Evolutionary conservation across 2,113 vertebrate genomes (phyloP).

Genomic region (Ptychochromis oligacanthus): DNA sequence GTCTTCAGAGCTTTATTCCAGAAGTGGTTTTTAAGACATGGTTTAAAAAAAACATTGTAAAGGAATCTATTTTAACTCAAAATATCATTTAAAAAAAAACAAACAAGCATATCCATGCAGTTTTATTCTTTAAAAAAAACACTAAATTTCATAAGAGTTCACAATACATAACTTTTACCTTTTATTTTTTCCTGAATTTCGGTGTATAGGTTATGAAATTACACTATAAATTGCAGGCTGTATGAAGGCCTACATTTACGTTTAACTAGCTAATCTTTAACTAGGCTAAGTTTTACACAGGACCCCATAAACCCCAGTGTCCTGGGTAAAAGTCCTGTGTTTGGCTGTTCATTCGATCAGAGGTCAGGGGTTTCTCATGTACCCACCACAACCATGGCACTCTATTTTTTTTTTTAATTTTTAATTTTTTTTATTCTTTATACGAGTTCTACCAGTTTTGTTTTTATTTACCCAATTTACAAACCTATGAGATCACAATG

Average conservation of each 20-base stretch:
- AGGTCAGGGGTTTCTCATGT: neutral
- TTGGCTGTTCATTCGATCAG: neutral
- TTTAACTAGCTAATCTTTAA: neutral
- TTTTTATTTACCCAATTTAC: too few species aligned
- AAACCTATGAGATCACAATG: too few species aligned
- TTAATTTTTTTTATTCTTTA: neutral
- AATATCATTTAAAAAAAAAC: too few species aligned
- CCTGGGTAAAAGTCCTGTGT: neutral
- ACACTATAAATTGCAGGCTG: neutral
- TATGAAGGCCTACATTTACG: neutral
- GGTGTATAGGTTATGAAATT: too few species aligned
- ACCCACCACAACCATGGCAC: neutral
- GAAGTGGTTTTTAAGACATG: neutral
- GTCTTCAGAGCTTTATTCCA: neutral
- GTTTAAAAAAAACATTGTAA: neutral
- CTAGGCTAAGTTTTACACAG: neutral
- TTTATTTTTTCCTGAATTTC: too few species aligned
- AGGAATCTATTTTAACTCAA: neutral
- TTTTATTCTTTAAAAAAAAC: too few species aligned
- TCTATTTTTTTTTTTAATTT: too few species aligned
- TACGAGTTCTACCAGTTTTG: too few species aligned
- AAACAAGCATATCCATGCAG: too few species aligned
- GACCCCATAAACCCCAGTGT: neutral
- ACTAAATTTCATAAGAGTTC: too few species aligned
- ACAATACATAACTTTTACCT: too few species aligned